Base-by-base conservation (phyloP, 2,888 invertebrate genomes). In the Caenorhabditis virilis region DNA sequence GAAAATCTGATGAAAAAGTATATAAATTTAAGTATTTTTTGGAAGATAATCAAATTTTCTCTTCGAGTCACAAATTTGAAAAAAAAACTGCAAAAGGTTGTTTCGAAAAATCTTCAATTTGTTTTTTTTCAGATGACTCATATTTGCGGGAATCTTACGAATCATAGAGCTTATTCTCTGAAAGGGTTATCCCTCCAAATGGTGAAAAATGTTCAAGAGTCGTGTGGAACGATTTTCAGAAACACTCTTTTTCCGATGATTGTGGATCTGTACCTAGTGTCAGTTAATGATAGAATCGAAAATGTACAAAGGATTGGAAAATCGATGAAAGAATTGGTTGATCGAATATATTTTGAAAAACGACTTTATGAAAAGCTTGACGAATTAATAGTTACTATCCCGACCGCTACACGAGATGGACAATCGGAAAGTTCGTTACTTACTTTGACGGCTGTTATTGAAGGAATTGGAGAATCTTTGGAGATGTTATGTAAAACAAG, bases 301-400 rank as follows among this genome's bases (percentile, higher is more conserved):
- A 6, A 30, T 9, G 6, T 30, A 30, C 30, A 6, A 30, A 13
- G 13, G 13, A 9, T 30, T 9, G 13, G 6, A 6, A 30, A 30
- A 6, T 30, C 60, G 1, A 18, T 15, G 9, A 60, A n/a, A n/a
- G n/a, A n/a, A n/a, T n/a, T n/a, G n/a, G n/a, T n/a, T 46, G 15
- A 62, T 62, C 16, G 62, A 56, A 36, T 11, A 33, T 7, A 18
- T 56, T 4, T 26, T 56, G 20, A 42, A 23, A 23, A 22, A 23
- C 22, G 42, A 23, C 13, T 42, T 2, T 42, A 13, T 42, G 42
- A 42, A 20, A 42, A 42, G 23, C 23, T 42, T 5, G 42, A 42
- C 4, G 42, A 42, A 42, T 42, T 42, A 15, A 23, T 25, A 9
- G 13, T 11, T 7, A 2, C 9, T 20, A 5, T 42, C 3, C 42